Evolutionary conservation across 1,140 invertebrate genomes (phyloP), one percentile per base, ranked within the genome.

Genomic region (Contarinia nasturtii): DNA sequence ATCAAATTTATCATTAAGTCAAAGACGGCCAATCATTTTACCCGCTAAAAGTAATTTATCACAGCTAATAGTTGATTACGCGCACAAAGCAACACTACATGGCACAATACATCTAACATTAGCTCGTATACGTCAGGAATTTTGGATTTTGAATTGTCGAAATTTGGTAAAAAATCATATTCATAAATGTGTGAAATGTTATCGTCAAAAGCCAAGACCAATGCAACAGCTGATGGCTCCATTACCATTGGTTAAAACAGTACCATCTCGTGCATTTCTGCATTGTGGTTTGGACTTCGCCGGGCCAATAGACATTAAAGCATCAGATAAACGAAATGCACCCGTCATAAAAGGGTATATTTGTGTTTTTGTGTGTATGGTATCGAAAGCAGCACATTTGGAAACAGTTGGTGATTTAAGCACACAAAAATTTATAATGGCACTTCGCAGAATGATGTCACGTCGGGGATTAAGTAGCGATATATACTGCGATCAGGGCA

Each of bases 221-320:
- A 27, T 27, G 27, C 3, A 3, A 5, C 27, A 27, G 10, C 10
- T 27, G 10, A 27, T 27, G 27, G 27, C 27, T 5, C 27, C 27
- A 5, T 10, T 27, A 10, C 27, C 27, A 27, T 5, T 12, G 52
- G 51, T 27, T 5, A 27, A 27, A 27, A 27, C 27, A 10, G 10
- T 10, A 3, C 27, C 27, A 44, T 12, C 14, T 18, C 45, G 43
- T 8, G 51, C 55, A 19, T 60, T 66, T 50, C 8, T 34, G 10
- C 19, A 48, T 33, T 44, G 53, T 11, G 62, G 61, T 0, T 46
- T 63, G 1, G 60, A 65, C 47, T 64, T 59, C 44, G 57, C 55
- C 14, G 65, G 65, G 15, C 58, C 60, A 1, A 51, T 61, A 11
- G 33, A 49, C 0, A 45, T 64, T 0, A 61, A 56, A 50, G 49